These are phyloP conservation scores for Schizopygopsis pylzovi DNA, from an alignment of 2,797 vertebrate species.

Conservation along the genomic window DNA sequence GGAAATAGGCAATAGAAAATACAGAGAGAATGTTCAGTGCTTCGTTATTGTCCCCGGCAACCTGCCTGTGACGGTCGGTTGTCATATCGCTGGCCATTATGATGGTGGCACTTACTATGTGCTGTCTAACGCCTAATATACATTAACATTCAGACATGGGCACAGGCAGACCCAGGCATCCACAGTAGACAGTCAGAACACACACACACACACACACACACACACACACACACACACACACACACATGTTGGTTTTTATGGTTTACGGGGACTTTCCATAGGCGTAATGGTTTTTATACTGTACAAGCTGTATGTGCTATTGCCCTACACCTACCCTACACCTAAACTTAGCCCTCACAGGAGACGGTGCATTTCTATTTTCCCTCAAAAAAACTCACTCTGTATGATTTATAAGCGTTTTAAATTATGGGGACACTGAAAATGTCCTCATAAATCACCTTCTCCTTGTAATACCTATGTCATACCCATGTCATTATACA, in stretches of 20 bases:
- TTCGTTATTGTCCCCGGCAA: constrained; percentile 51
- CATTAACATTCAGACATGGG: constrained; percentile 63
- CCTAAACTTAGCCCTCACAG: no score
- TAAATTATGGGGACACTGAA: no score
- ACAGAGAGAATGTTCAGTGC: constrained; percentile 49
- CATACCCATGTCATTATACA: no score
- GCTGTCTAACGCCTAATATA: constrained; percentile 50
- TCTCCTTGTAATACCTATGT: no score
- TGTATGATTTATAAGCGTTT: no score
- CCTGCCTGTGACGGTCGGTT: constrained; percentile 35
- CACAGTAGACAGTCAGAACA: constrained; percentile 36
- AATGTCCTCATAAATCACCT: no score
- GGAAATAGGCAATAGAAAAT: not conserved
- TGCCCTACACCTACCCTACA: no score
- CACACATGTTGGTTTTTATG: not conserved
- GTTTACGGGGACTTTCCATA: no score
- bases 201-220: constrained; percentile 23
- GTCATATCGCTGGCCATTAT: constrained; percentile 49
- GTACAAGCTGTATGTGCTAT: no score
- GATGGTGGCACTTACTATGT: constrained; percentile 33
- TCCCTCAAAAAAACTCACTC: no score
- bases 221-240: constrained; percentile 10
- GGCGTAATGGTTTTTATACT: no score
- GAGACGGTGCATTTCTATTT: no score
- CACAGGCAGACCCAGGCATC: constrained; percentile 52